These are phyloP conservation scores for Syngnathus typhle DNA, from an alignment of 2,113 vertebrate genomes.

Conservation along the genomic window DNA sequence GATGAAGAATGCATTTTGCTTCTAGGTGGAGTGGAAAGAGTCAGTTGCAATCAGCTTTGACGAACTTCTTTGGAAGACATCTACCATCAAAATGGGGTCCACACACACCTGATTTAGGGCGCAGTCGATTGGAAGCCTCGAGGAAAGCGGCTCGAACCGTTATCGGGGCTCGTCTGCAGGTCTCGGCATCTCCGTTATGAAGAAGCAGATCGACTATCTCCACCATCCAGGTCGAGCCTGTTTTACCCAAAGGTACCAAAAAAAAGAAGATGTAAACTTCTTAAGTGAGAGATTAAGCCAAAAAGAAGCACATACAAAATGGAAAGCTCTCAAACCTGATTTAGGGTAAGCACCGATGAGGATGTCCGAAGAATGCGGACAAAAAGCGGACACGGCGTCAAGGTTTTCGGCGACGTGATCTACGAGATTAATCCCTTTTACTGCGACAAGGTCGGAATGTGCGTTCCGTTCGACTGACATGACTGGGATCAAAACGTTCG, in stretches of 20 bases:
- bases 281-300: too few relatives aligned
- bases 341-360: conserved; percentile 79
- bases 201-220: conserved; percentile 76
- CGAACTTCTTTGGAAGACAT: background rate
- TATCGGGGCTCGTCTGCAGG: conserved; percentile 67
- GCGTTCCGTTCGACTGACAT: conserved; percentile 16
- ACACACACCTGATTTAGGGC: conserved; percentile 65
- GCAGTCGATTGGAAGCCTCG: conserved; percentile 60
- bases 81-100: background rate
- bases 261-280: too few relatives aligned
- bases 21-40: too few relatives aligned
- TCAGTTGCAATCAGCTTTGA: too few relatives aligned
- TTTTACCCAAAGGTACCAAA: conserved; percentile 7
- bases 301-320: background rate
- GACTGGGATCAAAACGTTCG: background rate
- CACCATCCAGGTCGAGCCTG: conserved; percentile 80
- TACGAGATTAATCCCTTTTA: conserved; percentile 67
- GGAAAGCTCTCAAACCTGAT: conserved; percentile 53
- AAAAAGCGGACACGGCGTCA: conserved; percentile 63
- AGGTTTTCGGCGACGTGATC: conserved; percentile 56
- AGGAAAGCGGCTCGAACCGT: conserved; percentile 65
- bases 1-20: too few relatives aligned
- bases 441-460: conserved; percentile 51
- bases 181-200: conserved; percentile 63
- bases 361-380: conserved; percentile 70